Conservation (phyloP, 2,113 vertebrate species). For the Ceuthmochares aereus region DNA sequence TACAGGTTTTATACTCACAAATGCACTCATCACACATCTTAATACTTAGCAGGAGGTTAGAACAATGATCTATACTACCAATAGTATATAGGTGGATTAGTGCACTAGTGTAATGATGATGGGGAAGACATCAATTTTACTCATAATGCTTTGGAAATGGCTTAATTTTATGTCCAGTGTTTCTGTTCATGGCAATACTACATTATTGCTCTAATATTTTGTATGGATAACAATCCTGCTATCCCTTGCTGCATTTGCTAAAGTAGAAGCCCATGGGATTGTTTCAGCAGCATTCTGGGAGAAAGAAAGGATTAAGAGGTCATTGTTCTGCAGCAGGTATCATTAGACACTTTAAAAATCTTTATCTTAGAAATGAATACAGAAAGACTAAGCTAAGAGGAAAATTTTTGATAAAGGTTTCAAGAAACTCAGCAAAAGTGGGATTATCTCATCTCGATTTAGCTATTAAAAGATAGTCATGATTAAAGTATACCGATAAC, state of each 20-base stretch:
- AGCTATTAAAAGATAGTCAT: background rate
- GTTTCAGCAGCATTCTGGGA: background rate
- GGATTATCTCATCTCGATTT: background rate
- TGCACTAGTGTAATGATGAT: background rate
- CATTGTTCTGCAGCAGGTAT: background rate
- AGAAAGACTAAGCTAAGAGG: background rate
- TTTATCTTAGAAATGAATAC: background rate
- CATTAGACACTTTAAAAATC: background rate
- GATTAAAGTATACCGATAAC: background rate
- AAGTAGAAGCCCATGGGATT: background rate
- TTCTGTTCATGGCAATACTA: background rate
- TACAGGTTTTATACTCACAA: background rate
- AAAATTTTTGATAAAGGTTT: background rate
- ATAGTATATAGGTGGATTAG: background rate
- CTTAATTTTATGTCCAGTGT: background rate
- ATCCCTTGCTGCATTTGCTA: background rate
- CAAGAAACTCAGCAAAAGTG: background rate
- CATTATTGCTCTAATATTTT: background rate
- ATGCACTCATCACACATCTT: background rate
- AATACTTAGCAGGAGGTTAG: background rate
- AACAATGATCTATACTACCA: background rate
- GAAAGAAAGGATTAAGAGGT: background rate
- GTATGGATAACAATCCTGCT: background rate
- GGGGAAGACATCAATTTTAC: background rate
- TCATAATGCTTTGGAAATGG: background rate